Conservation (phyloP, 2,113 vertebrate species). For the Siniperca chuatsi region DNA sequence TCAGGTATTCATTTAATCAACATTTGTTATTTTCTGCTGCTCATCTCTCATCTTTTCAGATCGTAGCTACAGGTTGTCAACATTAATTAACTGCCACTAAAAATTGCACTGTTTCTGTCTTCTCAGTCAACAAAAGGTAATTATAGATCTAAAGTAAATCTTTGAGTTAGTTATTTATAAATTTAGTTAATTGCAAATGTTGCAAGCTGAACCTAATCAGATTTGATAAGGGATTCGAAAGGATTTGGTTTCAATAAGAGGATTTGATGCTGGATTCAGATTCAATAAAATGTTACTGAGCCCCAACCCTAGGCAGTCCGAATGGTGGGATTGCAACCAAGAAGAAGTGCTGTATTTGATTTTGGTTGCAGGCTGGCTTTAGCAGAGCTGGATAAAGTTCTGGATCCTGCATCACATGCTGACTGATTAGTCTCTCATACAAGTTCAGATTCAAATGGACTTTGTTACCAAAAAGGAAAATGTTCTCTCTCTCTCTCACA, state of each 20-base stretch:
- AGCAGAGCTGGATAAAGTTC: too few relatives aligned
- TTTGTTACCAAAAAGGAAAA: neutral
- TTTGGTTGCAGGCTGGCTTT: too few relatives aligned
- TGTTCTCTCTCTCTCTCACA: neutral
- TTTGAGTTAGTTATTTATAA: conserved; percentile 24
- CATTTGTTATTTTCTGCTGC: conserved; percentile 10
- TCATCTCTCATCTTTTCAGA: conserved; percentile 13
- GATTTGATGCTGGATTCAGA: conserved; percentile 36
- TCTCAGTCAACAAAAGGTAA: conserved; percentile 27
- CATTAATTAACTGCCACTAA: conserved; percentile 6
- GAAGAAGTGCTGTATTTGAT: too few relatives aligned
- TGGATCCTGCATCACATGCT: neutral
- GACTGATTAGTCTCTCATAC: neutral
- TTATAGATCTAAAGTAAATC: conserved; percentile 15
- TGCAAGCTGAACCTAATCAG: conserved; percentile 38
- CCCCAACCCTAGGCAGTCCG: too few relatives aligned
- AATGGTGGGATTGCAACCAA: too few relatives aligned
- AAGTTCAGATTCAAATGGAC: neutral
- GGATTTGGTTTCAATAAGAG: conserved; percentile 49
- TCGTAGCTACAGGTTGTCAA: conserved; percentile 5
- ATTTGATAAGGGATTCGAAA: conserved; percentile 41
- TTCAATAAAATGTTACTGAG: conserved; percentile 33
- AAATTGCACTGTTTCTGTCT: neutral
- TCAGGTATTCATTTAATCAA: conserved; percentile 7
- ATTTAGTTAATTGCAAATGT: conserved; percentile 32